Conservation (phyloP, 2,113 vertebrate genomes). For the Hepsetus odoe region DNA sequence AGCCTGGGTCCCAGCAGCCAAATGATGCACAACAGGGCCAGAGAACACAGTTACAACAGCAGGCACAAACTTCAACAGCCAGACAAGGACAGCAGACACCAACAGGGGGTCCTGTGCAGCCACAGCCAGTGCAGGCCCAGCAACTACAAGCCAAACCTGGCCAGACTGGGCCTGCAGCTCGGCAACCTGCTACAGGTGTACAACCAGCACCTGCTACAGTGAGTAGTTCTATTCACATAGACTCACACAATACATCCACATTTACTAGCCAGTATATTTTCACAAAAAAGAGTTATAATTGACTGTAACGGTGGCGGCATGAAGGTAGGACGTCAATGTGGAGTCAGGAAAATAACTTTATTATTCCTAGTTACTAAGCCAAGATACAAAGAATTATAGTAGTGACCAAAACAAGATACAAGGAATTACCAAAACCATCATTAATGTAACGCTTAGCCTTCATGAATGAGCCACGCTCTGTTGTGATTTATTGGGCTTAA, state of each 20-base stretch:
- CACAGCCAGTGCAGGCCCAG: slow-evolving; percentile 70
- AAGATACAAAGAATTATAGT: too few relatives aligned
- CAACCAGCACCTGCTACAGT: slow-evolving; percentile 60
- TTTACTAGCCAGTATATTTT: not conserved
- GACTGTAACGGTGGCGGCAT: too few relatives aligned
- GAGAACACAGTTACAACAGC: slow-evolving; percentile 74
- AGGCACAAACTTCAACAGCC: slow-evolving; percentile 68
- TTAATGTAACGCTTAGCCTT: too few relatives aligned
- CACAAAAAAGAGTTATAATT: too few relatives aligned
- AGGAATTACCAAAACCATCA: too few relatives aligned
- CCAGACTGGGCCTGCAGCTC: slow-evolving; percentile 63
- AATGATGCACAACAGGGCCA: slow-evolving; percentile 61
- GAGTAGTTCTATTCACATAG: slow-evolving; percentile 7
- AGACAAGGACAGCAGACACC: slow-evolving; percentile 69
- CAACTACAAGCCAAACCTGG: slow-evolving; percentile 72
- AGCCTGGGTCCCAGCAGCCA: slow-evolving; percentile 38
- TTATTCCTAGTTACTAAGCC: too few relatives aligned
- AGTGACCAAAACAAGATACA: too few relatives aligned
- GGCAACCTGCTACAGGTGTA: slow-evolving; percentile 59
- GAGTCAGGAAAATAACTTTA: too few relatives aligned
- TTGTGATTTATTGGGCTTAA: too few relatives aligned
- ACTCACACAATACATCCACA: not conserved
- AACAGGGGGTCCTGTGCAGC: slow-evolving; percentile 57
- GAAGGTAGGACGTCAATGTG: too few relatives aligned
- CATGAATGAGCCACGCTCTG: too few relatives aligned